phyloP scores from a whole-genome alignment of 2,888 invertebrate genomes.

The Acanthosepion esculentum region DNA sequence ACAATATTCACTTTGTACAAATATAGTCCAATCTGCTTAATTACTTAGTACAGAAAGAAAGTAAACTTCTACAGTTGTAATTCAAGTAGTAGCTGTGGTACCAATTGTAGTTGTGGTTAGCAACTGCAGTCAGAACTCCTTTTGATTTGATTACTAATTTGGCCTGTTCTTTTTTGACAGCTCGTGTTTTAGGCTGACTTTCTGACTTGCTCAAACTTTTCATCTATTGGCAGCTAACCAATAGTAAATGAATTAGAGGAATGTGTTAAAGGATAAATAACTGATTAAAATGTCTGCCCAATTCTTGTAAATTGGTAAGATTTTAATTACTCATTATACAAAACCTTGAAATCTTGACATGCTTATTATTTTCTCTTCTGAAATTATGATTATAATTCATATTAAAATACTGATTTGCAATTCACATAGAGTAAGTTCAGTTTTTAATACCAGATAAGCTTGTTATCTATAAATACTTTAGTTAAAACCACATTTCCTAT shows the following conservation, averaged over 20 bases:
- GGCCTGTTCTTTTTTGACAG: background rate
- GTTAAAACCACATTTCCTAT: too few relatives aligned
- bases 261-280: background rate
- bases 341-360: background rate
- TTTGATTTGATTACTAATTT: constrained; percentile 23
- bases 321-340: background rate
- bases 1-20: too few relatives aligned
- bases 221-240: background rate
- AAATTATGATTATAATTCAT: too few relatives aligned
- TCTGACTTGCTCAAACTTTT: background rate
- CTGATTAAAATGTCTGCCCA: background rate
- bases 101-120: background rate
- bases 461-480: too few relatives aligned
- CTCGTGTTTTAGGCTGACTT: background rate
- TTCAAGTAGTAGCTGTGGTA: background rate
- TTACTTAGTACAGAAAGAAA: background rate
- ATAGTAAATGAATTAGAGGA: background rate
- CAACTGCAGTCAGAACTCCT: background rate
- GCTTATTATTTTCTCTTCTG: too few relatives aligned
- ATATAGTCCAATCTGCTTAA: background rate
- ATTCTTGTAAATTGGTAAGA: background rate
- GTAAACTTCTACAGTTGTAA: background rate
- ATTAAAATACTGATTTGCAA: too few relatives aligned
- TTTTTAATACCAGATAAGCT: too few relatives aligned
- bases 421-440: too few relatives aligned